These are phyloP conservation scores for Diglossa cyanea DNA, from an alignment of 2,797 vertebrate genomes.

Conservation along the genomic window DNA sequence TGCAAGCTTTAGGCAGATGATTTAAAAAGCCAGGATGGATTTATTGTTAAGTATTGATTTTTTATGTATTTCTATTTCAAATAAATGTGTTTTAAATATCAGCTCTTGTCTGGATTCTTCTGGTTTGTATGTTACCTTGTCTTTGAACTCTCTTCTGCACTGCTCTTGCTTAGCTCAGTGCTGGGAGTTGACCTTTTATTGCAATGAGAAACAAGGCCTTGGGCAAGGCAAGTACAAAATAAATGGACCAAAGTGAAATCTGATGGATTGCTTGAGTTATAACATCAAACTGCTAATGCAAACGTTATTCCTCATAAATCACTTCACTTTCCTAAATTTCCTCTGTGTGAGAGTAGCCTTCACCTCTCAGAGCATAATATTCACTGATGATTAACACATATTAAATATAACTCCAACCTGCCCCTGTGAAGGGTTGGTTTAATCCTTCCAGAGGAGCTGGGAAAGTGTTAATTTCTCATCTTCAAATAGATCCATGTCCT, in stretches of 20 bases:
- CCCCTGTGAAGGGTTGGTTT: neutral
- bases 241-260: slow-evolving; percentile 60
- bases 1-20: neutral
- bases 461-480: neutral
- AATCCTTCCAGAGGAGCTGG: neutral
- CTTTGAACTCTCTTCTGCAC: neutral
- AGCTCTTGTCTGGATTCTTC: neutral
- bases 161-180: neutral
- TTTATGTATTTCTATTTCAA: neutral
- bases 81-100: neutral
- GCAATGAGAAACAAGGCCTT: slow-evolving; percentile 59
- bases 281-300: slow-evolving; percentile 48
- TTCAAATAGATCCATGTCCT: neutral
- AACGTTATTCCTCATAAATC: slow-evolving; percentile 30
- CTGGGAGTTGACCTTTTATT: slow-evolving; percentile 54
- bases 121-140: neutral
- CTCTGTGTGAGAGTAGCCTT: neutral
- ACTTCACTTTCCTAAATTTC: neutral
- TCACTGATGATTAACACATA: neutral
- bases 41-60: neutral
- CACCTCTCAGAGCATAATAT: neutral
- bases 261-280: slow-evolving; percentile 45
- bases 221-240: slow-evolving; percentile 53
- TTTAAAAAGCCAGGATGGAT: neutral
- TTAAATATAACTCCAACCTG: neutral